A percentile compares a stretch with the other conserved stretches of the same genome.
phyloP scores from a whole-genome alignment of 1,140 invertebrate genomes.

The Drosophila bipectinata region DNA sequence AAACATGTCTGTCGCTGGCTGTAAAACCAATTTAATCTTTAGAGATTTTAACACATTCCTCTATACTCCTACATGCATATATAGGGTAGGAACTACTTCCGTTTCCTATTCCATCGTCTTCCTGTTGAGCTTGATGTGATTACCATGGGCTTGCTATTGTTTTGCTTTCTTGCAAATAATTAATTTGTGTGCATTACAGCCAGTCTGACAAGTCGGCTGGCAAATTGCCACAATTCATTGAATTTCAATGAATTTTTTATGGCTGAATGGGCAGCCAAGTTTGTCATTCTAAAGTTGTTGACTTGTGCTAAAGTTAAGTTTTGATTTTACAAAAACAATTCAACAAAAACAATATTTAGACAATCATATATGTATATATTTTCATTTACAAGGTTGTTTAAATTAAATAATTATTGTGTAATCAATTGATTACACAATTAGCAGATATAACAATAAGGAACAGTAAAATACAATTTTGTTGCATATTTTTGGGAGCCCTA shows the following conservation, averaged over 20 bases:
- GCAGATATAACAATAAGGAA: too few relatives aligned
- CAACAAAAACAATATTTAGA: too few relatives aligned
- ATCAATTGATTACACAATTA: too few relatives aligned
- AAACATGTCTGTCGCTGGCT: constrained; percentile 34
- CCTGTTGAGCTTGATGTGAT: constrained; percentile 18
- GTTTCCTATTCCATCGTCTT: constrained; percentile 43
- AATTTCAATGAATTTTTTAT: constrained; percentile 66
- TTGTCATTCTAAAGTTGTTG: constrained; percentile 11
- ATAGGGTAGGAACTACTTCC: constrained; percentile 26
- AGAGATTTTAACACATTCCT: constrained; percentile 75
- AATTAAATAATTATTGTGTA: neutral
- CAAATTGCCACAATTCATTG: constrained; percentile 51
- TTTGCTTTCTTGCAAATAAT: constrained; percentile 53
- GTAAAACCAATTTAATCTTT: constrained; percentile 68
- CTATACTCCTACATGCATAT: neutral
- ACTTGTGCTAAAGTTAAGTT: constrained; percentile 5
- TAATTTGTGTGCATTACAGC: constrained; percentile 66
- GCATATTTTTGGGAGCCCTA: too few relatives aligned
- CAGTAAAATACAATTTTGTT: too few relatives aligned
- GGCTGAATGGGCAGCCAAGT: constrained; percentile 16
- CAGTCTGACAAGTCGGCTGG: constrained; percentile 31
- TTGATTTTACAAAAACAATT: too few relatives aligned
- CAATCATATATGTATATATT: neutral
- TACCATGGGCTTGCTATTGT: constrained; percentile 21
- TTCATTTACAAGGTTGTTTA: neutral